Conservation (phyloP, 1,140 invertebrate genomes). For the Pentalonia nigronervosa region DNA sequence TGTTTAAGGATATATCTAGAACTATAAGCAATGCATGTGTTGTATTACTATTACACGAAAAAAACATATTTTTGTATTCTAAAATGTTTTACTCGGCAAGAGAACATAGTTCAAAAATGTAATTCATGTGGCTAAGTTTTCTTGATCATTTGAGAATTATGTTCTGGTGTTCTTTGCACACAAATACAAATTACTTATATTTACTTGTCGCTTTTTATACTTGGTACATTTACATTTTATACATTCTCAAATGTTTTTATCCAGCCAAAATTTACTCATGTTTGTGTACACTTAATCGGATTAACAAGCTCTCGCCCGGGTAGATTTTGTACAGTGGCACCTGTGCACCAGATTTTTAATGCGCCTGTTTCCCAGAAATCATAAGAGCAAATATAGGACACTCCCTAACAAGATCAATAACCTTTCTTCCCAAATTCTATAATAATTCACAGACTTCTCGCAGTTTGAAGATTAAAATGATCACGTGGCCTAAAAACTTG, state of each 20-base stretch:
- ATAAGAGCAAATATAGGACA: constrained; percentile 12
- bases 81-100: neutral
- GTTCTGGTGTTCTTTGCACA: neutral
- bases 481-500: neutral
- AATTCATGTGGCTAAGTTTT: neutral
- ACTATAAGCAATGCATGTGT: neutral
- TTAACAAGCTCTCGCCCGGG: neutral
- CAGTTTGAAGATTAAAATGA: neutral
- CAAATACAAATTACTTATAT: neutral
- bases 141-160: neutral
- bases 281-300: constrained; percentile 35
- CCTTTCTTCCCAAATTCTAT: neutral
- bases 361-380: constrained; percentile 23
- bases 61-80: neutral
- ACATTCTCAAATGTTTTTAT: neutral
- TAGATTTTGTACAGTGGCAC: neutral
- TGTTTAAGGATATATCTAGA: neutral
- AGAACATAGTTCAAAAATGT: neutral
- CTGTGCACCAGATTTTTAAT: constrained; percentile 35
- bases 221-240: constrained; percentile 19
- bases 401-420: constrained; percentile 31
- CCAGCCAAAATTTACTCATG: neutral
- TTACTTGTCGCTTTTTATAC: neutral
- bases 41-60: neutral
- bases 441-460: neutral